These are phyloP conservation scores for Struthio camelus DNA, from an alignment of 2,113 vertebrate species.

Conservation along the genomic window DNA sequence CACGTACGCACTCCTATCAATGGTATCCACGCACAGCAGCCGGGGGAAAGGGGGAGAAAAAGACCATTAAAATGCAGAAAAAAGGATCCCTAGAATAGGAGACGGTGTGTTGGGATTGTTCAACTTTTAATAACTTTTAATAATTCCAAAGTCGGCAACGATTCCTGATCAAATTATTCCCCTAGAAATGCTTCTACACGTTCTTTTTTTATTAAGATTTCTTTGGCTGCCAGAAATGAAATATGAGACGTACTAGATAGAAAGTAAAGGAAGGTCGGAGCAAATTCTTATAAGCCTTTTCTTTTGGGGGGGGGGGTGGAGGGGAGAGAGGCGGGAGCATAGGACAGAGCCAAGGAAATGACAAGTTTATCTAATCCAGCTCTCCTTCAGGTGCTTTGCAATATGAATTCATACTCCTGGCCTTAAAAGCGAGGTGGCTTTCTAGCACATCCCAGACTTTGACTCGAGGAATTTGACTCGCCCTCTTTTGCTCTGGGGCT, in stretches of 20 bases:
- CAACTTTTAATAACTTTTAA: slow-evolving; percentile 61
- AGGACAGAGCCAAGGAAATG: slow-evolving; percentile 20
- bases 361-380: slow-evolving; percentile 36
- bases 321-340: neutral
- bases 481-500: slow-evolving; percentile 48
- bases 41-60: neutral
- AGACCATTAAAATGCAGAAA: neutral
- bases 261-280: slow-evolving; percentile 4
- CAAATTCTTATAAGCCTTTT: neutral
- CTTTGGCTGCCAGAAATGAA: slow-evolving; percentile 65
- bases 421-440: slow-evolving; percentile 9
- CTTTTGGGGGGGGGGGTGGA: too few relatives aligned
- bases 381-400: neutral
- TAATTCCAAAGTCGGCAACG: slow-evolving; percentile 51
- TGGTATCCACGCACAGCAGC: neutral
- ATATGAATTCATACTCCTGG: neutral
- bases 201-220: slow-evolving; percentile 65
- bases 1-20: neutral
- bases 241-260: slow-evolving; percentile 41
- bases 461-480: slow-evolving; percentile 60
- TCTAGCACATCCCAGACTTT: slow-evolving; percentile 24
- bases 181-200: slow-evolving; percentile 59
- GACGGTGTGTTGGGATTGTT: neutral
- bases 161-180: slow-evolving; percentile 62
- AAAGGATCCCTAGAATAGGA: neutral